A percentile compares a stretch with the other conserved stretches of the same genome.
phyloP scores from a whole-genome alignment of 92 coral and sea anemone genomes.

The Phenganax subtilis region DNA sequence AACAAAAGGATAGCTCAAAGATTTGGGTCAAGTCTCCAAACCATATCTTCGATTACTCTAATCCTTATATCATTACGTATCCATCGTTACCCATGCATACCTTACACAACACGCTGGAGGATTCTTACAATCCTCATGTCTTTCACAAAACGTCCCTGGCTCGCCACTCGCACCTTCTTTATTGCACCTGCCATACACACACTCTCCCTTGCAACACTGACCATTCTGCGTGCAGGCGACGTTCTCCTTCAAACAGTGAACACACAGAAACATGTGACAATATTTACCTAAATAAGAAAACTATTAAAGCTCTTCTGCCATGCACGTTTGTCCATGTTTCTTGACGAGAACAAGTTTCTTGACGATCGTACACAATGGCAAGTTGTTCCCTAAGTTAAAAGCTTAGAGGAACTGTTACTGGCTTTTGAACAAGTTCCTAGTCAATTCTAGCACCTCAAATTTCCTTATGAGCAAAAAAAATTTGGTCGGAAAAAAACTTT shows the following conservation, averaged over 20 bases:
- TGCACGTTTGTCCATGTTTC: too few species aligned
- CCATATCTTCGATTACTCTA: not conserved
- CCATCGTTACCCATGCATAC: not conserved
- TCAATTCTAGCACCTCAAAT: too few species aligned
- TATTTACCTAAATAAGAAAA: constrained; percentile 51
- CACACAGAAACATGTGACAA: constrained; percentile 98
- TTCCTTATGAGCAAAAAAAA: too few species aligned
- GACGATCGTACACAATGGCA: too few species aligned
- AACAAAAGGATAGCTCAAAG: too few species aligned
- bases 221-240: constrained; percentile 99
- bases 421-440: too few species aligned
- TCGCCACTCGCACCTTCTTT: constrained; percentile 61
- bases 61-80: not conserved
- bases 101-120: constrained; percentile 49
- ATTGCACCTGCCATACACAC: constrained; percentile 95
- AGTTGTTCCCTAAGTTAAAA: too few species aligned
- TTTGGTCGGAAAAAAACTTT: too few species aligned
- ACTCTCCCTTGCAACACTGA: constrained; percentile 94
- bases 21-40: too few species aligned
- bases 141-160: constrained; percentile 93
- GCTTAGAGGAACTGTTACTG: too few species aligned
- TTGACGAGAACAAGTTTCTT: too few species aligned
- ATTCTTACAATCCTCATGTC: constrained; percentile 94
- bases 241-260: constrained; percentile 93
- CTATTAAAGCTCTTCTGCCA: too few species aligned